Percentiles rank a stretch among this genome's conserved stretches.
phyloP scores from a whole-genome alignment of 2,113 vertebrate genomes.

The Apteryx owenii region DNA sequence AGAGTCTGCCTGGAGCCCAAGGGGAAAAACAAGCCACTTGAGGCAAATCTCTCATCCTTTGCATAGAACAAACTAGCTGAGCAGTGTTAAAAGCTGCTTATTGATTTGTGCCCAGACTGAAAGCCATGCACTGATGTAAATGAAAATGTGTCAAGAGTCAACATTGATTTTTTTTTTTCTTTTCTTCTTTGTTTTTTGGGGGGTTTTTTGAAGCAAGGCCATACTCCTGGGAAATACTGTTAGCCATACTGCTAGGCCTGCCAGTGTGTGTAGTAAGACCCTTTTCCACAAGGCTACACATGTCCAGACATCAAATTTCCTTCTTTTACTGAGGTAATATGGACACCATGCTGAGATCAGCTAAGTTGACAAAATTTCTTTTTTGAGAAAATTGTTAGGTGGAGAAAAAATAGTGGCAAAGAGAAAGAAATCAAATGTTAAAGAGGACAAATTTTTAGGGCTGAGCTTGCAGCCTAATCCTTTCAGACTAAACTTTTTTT shows the following conservation, averaged over 20 bases:
- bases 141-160: constrained; percentile 87
- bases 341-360: constrained; percentile 40
- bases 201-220: constrained; percentile 64
- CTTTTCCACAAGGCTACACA: constrained; percentile 78
- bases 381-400: constrained; percentile 37
- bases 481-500: not conserved
- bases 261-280: constrained; percentile 75
- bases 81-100: constrained; percentile 83
- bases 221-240: constrained; percentile 76
- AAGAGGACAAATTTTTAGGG: constrained; percentile 17
- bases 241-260: constrained; percentile 70
- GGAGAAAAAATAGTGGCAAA: constrained; percentile 12
- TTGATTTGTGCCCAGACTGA: constrained; percentile 82
- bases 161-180: constrained; percentile 80
- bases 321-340: constrained; percentile 52
- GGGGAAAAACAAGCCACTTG: constrained; percentile 65
- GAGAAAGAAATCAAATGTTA: constrained; percentile 53
- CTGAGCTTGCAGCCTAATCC: constrained; percentile 21
- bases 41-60: constrained; percentile 73
- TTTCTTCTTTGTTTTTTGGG: constrained; percentile 32
- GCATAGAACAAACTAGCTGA: constrained; percentile 73
- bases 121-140: constrained; percentile 84
- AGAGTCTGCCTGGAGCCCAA: constrained; percentile 49
- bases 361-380: constrained; percentile 28
- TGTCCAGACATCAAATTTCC: constrained; percentile 77